These are phyloP conservation scores for Patiria miniata DNA, from an alignment of 35 echinoderm and acorn worm genomes.

Conservation along the genomic window DNA sequence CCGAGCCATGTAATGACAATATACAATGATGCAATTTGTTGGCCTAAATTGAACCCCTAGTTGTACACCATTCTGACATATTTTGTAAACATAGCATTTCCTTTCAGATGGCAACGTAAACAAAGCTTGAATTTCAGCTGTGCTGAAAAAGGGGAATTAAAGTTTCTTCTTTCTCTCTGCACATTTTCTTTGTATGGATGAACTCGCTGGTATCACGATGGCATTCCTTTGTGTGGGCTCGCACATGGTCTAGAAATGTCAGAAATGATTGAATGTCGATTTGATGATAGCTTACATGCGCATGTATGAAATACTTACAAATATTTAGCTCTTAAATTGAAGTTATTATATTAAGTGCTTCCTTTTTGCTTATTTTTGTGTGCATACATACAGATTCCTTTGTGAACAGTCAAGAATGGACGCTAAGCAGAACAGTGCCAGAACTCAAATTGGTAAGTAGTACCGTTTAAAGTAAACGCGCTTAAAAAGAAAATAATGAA, in stretches of 20 bases:
- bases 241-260: constrained; percentile 5
- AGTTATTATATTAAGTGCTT: neutral
- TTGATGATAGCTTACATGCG: neutral
- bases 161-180: too few species aligned
- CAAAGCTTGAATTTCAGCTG: neutral
- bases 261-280: constrained; percentile 12
- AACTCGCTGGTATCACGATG: neutral
- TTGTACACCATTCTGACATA: constrained; percentile 5
- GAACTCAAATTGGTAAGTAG: constrained; percentile 98
- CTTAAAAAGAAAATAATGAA: too few species aligned
- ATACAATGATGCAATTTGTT: constrained; percentile 23
- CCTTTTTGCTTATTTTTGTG: constrained; percentile 47
- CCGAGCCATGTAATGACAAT: neutral
- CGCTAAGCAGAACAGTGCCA: constrained; percentile 97
- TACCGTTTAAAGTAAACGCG: too few species aligned
- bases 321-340: neutral
- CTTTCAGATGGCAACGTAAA: neutral
- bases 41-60: constrained; percentile 1
- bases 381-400: constrained; percentile 80
- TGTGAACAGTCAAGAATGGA: constrained; percentile 99
- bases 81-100: constrained; percentile 4
- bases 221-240: neutral
- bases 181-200: too few species aligned
- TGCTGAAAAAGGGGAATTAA: too few species aligned
- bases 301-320: neutral